phyloP scores from a whole-genome alignment of 2,113 vertebrate species.

The Hemiscyllium ocellatum region DNA sequence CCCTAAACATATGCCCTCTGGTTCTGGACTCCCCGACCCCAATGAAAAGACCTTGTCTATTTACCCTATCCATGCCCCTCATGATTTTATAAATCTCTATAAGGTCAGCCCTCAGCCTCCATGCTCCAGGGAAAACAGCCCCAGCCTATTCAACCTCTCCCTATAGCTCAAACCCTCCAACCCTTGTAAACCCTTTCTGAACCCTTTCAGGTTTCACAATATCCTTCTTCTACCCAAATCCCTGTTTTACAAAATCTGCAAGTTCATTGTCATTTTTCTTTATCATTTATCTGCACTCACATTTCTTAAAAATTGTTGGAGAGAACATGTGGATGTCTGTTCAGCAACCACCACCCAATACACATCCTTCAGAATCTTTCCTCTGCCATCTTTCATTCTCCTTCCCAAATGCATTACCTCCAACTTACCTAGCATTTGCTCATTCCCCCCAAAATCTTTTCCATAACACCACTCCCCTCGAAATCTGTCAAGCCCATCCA shows the following conservation, averaged over 20 bases:
- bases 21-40: no score
- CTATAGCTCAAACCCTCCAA: no score
- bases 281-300: background rate
- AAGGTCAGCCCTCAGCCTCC: no score
- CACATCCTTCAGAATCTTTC: background rate
- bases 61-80: no score
- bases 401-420: background rate
- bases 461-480: background rate
- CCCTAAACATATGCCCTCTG: no score
- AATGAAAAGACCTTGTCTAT: no score
- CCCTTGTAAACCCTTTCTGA: no score
- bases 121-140: no score
- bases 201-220: no score
- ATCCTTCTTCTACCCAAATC: background rate
- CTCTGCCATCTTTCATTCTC: background rate
- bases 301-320: background rate
- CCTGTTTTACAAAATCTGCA: background rate
- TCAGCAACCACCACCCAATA: background rate
- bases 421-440: background rate
- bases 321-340: background rate
- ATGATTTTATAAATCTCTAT: no score
- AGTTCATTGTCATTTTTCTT: background rate
- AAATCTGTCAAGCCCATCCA: background rate
- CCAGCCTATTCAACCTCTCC: no score
- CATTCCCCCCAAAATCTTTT: background rate